phyloP scores from a whole-genome alignment of 2,113 vertebrate genomes.

The Thinocorus orbignyianus region DNA sequence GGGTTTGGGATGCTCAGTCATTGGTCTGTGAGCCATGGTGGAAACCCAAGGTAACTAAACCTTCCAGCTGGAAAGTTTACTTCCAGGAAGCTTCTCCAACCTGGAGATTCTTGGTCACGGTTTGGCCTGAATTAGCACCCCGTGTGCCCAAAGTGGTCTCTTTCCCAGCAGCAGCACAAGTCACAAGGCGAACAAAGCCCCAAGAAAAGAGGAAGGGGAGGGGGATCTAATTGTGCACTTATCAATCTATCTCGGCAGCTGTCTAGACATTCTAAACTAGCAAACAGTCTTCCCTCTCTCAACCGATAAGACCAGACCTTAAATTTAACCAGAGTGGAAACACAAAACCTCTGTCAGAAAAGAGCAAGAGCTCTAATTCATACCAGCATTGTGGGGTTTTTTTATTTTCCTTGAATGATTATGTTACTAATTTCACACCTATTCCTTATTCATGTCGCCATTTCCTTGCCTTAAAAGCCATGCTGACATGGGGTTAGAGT shows the following conservation, averaged over 20 bases:
- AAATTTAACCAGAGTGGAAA: not conserved
- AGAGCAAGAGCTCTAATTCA: not conserved
- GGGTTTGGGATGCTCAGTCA: not conserved
- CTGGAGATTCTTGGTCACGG: accelerated
- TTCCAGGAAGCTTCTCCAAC: no score
- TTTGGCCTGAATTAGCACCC: not conserved
- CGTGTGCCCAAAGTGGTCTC: accelerated
- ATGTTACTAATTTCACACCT: not conserved
- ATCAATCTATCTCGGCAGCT: not conserved
- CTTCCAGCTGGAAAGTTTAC: no score
- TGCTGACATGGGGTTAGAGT: not conserved
- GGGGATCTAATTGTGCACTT: not conserved
- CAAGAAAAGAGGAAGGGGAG: not conserved
- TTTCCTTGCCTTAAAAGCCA: not conserved
- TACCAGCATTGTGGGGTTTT: not conserved
- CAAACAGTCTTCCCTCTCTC: not conserved
- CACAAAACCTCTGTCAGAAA: not conserved
- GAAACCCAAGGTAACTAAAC: not conserved
- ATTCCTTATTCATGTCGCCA: not conserved
- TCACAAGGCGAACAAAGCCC: not conserved
- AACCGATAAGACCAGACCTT: not conserved
- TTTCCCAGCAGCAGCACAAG: not conserved
- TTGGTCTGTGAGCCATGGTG: accelerated
- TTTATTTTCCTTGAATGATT: not conserved
- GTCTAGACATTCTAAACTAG: not conserved